Percentiles rank a stretch among this genome's conserved stretches.
Evolutionary conservation across 2,888 invertebrate genomes (phyloP).

Genomic region (Epiblema foenella): DNA sequence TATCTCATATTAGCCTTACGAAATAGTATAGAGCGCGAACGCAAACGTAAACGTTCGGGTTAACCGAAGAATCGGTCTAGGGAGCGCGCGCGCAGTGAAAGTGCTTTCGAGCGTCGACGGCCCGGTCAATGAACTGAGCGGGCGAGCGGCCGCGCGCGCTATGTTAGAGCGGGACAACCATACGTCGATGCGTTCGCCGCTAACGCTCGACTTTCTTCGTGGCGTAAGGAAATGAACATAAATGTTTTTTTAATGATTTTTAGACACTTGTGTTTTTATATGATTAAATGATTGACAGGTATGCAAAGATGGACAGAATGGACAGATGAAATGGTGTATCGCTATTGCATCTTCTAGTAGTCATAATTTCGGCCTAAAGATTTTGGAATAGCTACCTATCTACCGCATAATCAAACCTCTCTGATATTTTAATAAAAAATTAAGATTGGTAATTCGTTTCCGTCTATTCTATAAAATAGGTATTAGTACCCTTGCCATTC

Average conservation of each 20-base stretch:
- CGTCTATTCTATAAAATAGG: too few species aligned
- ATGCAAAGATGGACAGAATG: not conserved
- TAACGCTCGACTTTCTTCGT: conserved; percentile 37
- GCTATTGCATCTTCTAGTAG: not conserved
- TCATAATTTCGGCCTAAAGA: not conserved
- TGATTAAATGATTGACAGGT: conserved; percentile 15
- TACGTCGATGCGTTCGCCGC: conserved; percentile 65
- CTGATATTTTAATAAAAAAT: too few species aligned
- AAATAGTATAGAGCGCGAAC: conserved; percentile 63
- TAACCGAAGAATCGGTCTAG: conserved; percentile 68
- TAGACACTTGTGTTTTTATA: conserved; percentile 67
- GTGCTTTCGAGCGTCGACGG: conserved; percentile 83
- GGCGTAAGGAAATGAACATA: conserved; percentile 58
- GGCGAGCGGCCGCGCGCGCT: conserved; percentile 58
- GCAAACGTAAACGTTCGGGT: conserved; percentile 67
- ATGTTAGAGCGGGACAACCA: conserved; percentile 61
- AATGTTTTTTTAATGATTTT: conserved; percentile 67
- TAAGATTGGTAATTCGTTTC: too few species aligned
- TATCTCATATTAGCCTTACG: conserved; percentile 60
- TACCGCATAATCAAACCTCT: not conserved
- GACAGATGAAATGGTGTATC: not conserved
- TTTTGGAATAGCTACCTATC: not conserved
- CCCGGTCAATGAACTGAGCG: conserved; percentile 80
- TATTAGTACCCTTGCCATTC: too few species aligned
- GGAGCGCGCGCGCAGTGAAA: conserved; percentile 81